Conservation (phyloP, 2,797 vertebrate genomes). For the Crotalus adamanteus region DNA sequence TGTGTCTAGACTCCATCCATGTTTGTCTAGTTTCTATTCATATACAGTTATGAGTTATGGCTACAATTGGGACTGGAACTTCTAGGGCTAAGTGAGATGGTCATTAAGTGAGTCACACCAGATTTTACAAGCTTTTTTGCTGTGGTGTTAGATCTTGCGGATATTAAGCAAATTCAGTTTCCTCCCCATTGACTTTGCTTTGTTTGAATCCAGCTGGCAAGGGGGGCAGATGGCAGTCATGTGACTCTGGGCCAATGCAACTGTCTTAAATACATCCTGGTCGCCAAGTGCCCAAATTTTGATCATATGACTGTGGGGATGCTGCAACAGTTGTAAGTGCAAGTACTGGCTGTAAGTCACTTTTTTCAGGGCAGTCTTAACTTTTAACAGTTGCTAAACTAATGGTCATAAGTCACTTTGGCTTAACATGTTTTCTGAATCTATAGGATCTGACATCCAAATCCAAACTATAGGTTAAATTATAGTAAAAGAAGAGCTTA, state of each 20-base stretch:
- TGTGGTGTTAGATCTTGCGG: neutral
- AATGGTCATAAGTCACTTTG: neutral
- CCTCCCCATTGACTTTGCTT: neutral
- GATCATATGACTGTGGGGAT: neutral
- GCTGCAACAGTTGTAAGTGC: neutral
- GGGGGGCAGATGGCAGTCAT: neutral
- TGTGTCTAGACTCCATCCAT: neutral
- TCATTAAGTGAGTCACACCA: neutral
- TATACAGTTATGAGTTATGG: neutral
- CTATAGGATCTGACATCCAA: neutral
- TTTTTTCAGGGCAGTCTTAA: neutral
- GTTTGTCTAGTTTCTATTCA: neutral
- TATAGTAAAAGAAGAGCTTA: neutral
- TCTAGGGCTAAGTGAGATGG: neutral
- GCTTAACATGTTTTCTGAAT: neutral
- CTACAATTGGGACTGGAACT: neutral
- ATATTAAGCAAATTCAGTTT: neutral
- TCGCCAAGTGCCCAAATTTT: neutral
- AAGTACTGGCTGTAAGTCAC: neutral
- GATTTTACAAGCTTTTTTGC: neutral
- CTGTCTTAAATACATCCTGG: neutral
- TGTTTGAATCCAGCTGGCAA: neutral
- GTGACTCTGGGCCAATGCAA: neutral
- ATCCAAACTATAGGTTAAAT: neutral
- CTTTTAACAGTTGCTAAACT: neutral